Base-by-base conservation (phyloP, 2,888 invertebrate genomes). In the Aelia acuminata region DNA sequence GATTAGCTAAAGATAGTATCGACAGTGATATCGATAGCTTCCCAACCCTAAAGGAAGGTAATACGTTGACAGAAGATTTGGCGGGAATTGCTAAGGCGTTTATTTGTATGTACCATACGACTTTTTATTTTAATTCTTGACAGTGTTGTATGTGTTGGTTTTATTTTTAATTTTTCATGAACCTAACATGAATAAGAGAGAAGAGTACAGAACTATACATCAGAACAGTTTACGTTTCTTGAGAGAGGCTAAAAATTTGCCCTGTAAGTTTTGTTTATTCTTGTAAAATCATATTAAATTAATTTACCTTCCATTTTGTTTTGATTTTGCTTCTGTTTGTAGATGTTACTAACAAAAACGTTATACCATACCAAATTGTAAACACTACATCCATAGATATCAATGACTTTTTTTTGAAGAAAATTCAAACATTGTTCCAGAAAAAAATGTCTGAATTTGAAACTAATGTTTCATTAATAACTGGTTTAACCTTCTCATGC, bases 161-260 rank as follows among this genome's bases (percentile, higher is more conserved):
- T 43, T 43, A 13, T 80, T 3, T 80, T 80, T 11, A 80, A 43
- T 43, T 11, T 39, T 10, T 43, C 43, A 43, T 22, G 22, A 80
- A 80, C 2, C 11, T 43, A 43, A 47, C 3, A 80, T 80, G 80
- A 80, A 80, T n/a, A 39, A n/a, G 39, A 80, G 80, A 47, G 80
- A 80, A 43, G 80, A 80, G 13, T 80, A 80, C 20, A 80, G 43
- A n/a, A 80, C 80, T 3, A 80, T 80, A 43, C 80, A 80, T 80
- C 80, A 22, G 15, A 80, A 80, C 43, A 80, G 43, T n/a, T 80
- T 80, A 80, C 80, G 80, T 43, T 80, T 80, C 80, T 43, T 80
- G 43, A 80, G n/a, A 80, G n/a, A 80, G 1, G 80, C 80, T n/a
- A 80, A 80, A 43, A 80, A 80, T 80, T 80, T 80, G n/a, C 47